A percentile compares a stretch with the other conserved stretches of the same genome.
phyloP scores from a whole-genome alignment of 2,113 vertebrate genomes.

The Ciconia maguari region DNA sequence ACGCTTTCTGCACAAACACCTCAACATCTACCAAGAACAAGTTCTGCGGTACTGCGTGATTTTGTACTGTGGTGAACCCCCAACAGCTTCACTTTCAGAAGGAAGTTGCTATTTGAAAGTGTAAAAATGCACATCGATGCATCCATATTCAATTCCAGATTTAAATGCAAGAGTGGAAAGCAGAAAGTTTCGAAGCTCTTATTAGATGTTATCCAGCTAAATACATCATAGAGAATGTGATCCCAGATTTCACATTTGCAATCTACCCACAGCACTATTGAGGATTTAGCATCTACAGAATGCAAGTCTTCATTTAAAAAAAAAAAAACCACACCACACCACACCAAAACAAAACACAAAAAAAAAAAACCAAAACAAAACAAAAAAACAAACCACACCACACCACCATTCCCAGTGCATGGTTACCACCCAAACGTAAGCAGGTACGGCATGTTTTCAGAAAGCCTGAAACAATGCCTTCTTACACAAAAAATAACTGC shows the following conservation, averaged over 20 bases:
- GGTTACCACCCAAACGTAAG: neutral
- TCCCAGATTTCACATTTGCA: neutral
- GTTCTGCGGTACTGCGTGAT: fast-evolving
- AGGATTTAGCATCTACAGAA: neutral
- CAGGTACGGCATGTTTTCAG: neutral
- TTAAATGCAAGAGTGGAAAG: neutral
- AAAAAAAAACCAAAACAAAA: neutral
- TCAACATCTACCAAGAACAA: fast-evolving
- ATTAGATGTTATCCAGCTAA: neutral
- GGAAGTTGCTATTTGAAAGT: neutral
- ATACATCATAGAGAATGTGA: fast-evolving
- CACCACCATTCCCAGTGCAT: neutral
- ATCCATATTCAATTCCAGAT: neutral
- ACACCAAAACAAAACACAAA: neutral
- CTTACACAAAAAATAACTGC: neutral
- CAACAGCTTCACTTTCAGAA: neutral
- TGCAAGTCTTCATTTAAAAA: neutral
- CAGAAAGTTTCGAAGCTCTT: neutral
- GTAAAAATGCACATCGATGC: neutral
- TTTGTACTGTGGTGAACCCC: neutral
- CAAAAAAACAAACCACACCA: neutral
- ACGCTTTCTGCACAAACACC: no score
- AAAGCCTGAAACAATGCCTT: neutral
- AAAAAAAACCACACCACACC: neutral
- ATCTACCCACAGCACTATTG: neutral